Evolutionary conservation across 2,113 vertebrate species (phyloP).

Genomic region (Sisor rabdophorus): DNA sequence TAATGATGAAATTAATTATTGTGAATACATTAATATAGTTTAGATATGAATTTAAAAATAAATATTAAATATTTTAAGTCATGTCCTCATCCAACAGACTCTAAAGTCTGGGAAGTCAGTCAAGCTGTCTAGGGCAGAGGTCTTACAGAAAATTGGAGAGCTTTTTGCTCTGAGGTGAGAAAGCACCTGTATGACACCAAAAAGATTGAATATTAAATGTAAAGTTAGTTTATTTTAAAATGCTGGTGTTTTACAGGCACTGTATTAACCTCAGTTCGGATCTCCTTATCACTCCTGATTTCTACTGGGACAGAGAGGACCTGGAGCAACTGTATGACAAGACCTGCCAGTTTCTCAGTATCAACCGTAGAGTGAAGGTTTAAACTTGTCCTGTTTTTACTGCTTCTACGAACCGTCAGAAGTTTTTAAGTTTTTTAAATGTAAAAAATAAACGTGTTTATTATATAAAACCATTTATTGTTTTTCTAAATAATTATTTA

Average conservation of each 20-base stretch:
- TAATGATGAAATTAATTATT: background rate
- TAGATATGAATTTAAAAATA: no score
- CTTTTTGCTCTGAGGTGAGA: conserved; percentile 88
- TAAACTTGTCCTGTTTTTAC: background rate
- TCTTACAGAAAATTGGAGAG: conserved; percentile 97
- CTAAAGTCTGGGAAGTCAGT: conserved; percentile 86
- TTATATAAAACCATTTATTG: no score
- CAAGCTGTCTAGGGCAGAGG: conserved; percentile 90
- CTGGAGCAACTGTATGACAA: conserved; percentile 95
- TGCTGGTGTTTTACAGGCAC: conserved; percentile 73
- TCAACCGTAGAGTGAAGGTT: conserved; percentile 93
- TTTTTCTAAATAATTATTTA: no score
- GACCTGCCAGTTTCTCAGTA: conserved; percentile 93
- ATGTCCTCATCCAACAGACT: conserved; percentile 63
- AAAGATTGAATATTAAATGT: background rate
- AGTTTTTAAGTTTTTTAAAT: no score
- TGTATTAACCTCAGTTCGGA: conserved; percentile 96
- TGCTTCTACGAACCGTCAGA: no score
- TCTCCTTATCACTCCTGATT: conserved; percentile 92
- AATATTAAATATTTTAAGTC: background rate
- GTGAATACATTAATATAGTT: background rate
- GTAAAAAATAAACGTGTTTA: no score
- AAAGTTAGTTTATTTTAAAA: background rate
- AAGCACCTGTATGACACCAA: background rate
- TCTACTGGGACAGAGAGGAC: conserved; percentile 98